Base-by-base conservation (phyloP, 2,113 vertebrate species). In the Channa maculata region DNA sequence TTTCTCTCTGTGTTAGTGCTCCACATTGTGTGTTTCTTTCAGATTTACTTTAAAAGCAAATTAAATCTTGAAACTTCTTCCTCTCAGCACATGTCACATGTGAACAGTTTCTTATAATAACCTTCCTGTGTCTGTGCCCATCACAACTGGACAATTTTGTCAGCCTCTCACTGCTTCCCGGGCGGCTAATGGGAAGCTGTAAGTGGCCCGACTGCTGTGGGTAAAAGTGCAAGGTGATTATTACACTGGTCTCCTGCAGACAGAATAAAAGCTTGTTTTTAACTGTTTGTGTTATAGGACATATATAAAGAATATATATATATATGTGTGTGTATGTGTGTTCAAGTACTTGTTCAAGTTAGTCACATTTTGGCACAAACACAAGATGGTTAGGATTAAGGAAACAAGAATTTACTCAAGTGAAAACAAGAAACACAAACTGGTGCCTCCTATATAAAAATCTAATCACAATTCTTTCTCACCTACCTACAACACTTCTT, bases 141-240 rank as follows among this genome's bases (percentile, higher is more conserved):
- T 75, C 77, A 87, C 85, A 89, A 87, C 82, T n/a, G 71, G 53
- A 62, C 77, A 72, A 79, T 81, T 79, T 77, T 67, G 64, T 77
- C 39, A 66, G 6, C 46, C 70, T 65, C 74, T 74, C 36, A 8
- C 53, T 37, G 71, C 59, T 75, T 69, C 50, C 33, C 9, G 5
- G 46, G 78, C 24, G 60, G 64, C 63, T 79, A 70, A 85, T 82
- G 78, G 75, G 52, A 41, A 77, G 53, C 53, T 61, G 57, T 83
- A 80, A 87, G 80, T 77, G 76, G 80, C 58, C 49, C 1, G 5
- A 67, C 82, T 64, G 65, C 78, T 80, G 87, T 52, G 76, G 59
- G 37, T 53, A 60, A 58, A 70, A 84, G 80, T 66, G 55, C 77
- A 58, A 54, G 81, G 54, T 80, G 72, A 87, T 86, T 82, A 77